These are phyloP conservation scores for Hydrolagus affinis DNA, from an alignment of 2,113 vertebrate species.

Conservation along the genomic window DNA sequence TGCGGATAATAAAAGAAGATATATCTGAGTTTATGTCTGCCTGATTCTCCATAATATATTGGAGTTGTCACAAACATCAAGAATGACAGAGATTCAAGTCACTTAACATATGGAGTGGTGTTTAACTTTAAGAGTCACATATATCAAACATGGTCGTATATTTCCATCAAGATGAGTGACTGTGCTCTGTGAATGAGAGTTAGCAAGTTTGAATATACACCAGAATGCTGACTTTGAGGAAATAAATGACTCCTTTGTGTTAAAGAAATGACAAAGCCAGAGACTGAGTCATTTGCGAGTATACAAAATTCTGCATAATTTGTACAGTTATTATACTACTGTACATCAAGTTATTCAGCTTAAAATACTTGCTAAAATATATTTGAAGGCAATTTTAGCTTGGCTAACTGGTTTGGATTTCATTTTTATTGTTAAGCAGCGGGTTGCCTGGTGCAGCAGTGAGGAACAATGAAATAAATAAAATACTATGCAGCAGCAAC, in stretches of 20 bases:
- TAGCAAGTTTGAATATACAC: neutral
- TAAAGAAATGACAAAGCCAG: neutral
- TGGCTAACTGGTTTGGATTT: neutral
- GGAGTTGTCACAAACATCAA: neutral
- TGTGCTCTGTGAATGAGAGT: neutral
- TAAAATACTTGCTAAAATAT: neutral
- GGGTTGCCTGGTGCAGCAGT: neutral
- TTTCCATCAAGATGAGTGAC: neutral
- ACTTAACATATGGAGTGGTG: neutral
- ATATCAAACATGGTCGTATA: neutral
- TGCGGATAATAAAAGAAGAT: too few species aligned
- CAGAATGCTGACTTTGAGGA: neutral
- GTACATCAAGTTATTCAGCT: neutral
- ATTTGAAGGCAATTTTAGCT: neutral
- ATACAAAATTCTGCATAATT: neutral
- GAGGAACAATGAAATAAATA: too few species aligned
- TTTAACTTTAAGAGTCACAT: neutral
- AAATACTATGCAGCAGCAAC: too few species aligned
- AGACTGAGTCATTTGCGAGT: constrained; percentile 9
- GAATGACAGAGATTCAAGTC: neutral
- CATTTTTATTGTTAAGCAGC: neutral
- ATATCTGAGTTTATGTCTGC: too few species aligned
- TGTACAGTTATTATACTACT: constrained; percentile 19
- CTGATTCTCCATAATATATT: too few species aligned
- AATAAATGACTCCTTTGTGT: neutral